Conservation (phyloP, 1,140 invertebrate species). For the Thaumetopoea pityocampa region DNA sequence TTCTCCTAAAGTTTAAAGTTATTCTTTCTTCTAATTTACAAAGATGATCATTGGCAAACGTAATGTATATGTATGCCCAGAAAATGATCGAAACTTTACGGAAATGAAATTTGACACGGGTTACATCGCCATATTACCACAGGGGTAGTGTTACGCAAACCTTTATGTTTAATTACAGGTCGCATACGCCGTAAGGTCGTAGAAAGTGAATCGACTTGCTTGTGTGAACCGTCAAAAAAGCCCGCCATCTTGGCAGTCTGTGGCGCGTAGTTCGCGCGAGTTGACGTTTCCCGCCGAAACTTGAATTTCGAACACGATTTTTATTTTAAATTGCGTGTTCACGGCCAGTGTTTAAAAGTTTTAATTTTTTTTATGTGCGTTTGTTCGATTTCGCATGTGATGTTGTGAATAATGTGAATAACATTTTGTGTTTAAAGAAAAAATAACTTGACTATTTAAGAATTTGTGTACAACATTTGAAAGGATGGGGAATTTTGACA, state of each 20-base stretch:
- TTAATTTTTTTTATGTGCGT: constrained; percentile 35
- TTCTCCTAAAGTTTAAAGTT: no score
- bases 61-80: no score
- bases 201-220: constrained; percentile 74
- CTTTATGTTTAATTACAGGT: constrained; percentile 68
- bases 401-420: constrained; percentile 57
- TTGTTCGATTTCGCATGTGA: constrained; percentile 32
- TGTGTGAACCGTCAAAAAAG: constrained; percentile 73
- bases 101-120: constrained; percentile 54
- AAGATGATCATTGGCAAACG: no score
- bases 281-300: constrained; percentile 60
- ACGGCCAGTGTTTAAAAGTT: constrained; percentile 33
- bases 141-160: constrained; percentile 70
- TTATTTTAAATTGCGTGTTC: constrained; percentile 39
- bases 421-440: constrained; percentile 31
- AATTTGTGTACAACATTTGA: constrained; percentile 39
- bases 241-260: constrained; percentile 68
- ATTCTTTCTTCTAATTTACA: no score
- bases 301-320: constrained; percentile 45
- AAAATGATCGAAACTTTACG: no score
- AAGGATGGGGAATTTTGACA: constrained; percentile 28
- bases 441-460: constrained; percentile 36
- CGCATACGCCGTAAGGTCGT: constrained; percentile 71
- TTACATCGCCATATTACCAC: constrained; percentile 62
- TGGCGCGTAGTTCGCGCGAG: constrained; percentile 54